Evolutionary conservation across 1,140 invertebrate genomes (phyloP), one percentile per base, ranked within the genome.

Genomic region (Drosophila nannoptera): DNA sequence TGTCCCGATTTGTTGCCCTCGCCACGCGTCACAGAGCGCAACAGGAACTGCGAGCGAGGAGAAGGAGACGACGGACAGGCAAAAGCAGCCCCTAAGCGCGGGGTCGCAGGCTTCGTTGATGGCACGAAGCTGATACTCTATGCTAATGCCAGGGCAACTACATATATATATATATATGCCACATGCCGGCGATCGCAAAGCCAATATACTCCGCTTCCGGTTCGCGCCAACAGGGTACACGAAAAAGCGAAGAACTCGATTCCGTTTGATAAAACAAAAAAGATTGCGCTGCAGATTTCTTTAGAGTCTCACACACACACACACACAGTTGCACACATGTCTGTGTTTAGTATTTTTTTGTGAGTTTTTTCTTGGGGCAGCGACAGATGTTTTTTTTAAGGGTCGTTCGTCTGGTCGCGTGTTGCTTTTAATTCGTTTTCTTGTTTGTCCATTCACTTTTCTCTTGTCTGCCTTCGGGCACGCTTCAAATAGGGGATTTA

Each of bases 231-330:
- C 22, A 22, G 22, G 22, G 22, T 22, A 22, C 3, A 22, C 22
- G 22, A 43, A 43, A 42, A 43, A 14, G 40, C 12, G 7, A 49
- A 46, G 43, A 49, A 49, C 46, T n/a, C 46, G 11, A 49, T 49
- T n/a, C 46, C 48, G n/a, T 9, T 14, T 50, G 48, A 33, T 50
- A 32, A 62, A 63, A 54, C 35, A n/a, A 61, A 68, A 68, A 68
- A 68, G 49, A 68, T 63, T 62, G 70, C 33, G 70, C 65, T 70
- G 73, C 56, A 77, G 77, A 81, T 81, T 82, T 82, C 58, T 43
- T 60, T 55, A 48, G 5, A 22, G 22, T 22, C 58, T 49, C 14
- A 42, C 46, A 62, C 36, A 50, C 32, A 46, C 29, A 2, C 4
- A 4, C 9, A 8, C 9, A 8, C 32, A 7, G 54, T 5, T 36